These are phyloP conservation scores for Fratercula arctica DNA, from an alignment of 2,797 vertebrate species.

Conservation along the genomic window DNA sequence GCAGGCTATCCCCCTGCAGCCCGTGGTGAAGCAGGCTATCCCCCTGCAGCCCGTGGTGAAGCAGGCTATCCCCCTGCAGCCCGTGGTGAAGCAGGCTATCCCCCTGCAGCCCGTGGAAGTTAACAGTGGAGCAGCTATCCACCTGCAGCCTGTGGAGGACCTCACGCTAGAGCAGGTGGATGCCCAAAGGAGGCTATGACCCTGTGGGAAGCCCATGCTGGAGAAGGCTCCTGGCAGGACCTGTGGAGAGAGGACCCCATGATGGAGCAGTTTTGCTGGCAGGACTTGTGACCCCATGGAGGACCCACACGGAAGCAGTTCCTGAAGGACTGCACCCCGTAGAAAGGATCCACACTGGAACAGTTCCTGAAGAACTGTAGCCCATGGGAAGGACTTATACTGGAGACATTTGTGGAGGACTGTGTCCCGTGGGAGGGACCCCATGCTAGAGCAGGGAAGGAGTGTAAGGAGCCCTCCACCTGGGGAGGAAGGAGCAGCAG, in stretches of 20 bases:
- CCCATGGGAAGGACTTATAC: not conserved
- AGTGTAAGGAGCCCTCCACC: not conserved
- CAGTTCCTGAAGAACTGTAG: not conserved
- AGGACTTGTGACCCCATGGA: not conserved
- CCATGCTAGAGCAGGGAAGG: not conserved
- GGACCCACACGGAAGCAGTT: not conserved
- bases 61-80: not conserved
- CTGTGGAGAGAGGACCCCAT: not conserved
- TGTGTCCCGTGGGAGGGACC: not conserved
- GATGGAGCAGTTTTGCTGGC: not conserved
- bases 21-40: not conserved
- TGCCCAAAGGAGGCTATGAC: not conserved
- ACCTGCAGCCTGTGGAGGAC: not conserved
- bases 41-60: not conserved
- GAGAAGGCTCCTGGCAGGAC: not conserved
- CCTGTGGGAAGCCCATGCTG: not conserved
- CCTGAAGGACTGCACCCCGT: not conserved
- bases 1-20: too few species aligned
- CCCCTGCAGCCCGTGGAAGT: not conserved
- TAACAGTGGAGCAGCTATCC: not conserved
- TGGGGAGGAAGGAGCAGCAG: not conserved
- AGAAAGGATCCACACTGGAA: not conserved
- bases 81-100: not conserved
- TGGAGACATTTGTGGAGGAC: not conserved
- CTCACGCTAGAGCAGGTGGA: not conserved